Conservation (phyloP, 2,888 invertebrate species). For the Metellina segmentata region DNA sequence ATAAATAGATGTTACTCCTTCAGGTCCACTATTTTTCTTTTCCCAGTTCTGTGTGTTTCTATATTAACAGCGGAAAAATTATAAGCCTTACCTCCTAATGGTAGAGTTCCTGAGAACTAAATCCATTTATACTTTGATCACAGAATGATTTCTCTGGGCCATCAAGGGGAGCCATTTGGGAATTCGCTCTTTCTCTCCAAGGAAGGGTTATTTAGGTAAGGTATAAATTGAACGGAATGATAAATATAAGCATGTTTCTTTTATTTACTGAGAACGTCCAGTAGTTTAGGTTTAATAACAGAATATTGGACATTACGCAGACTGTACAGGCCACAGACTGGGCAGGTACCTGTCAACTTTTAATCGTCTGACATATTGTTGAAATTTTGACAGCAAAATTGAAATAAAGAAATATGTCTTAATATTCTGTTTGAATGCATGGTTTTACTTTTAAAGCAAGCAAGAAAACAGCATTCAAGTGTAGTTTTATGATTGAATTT, state of each 20-base stretch:
- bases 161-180: slow-evolving; percentile 21
- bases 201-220: neutral
- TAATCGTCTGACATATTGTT: too few species aligned
- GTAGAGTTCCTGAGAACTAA: slow-evolving; percentile 8
- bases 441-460: too few species aligned
- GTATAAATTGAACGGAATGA: neutral
- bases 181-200: neutral
- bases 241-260: neutral
- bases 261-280: too few species aligned
- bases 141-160: slow-evolving; percentile 39
- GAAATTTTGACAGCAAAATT: too few species aligned
- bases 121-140: slow-evolving; percentile 61
- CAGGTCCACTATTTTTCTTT: slow-evolving; percentile 1
- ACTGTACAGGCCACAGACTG: too few species aligned
- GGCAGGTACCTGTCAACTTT: too few species aligned
- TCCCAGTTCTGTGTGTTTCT: slow-evolving; percentile 4
- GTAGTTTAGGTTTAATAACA: too few species aligned
- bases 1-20: slow-evolving; percentile 55
- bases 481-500: too few species aligned
- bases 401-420: too few species aligned
- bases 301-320: too few species aligned
- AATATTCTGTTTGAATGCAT: too few species aligned
- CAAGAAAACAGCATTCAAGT: too few species aligned
- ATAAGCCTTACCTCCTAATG: slow-evolving; percentile 26
- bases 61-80: slow-evolving; percentile 45